Conservation (phyloP, 1,140 invertebrate genomes). For the Heliconius eleuchia region DNA sequence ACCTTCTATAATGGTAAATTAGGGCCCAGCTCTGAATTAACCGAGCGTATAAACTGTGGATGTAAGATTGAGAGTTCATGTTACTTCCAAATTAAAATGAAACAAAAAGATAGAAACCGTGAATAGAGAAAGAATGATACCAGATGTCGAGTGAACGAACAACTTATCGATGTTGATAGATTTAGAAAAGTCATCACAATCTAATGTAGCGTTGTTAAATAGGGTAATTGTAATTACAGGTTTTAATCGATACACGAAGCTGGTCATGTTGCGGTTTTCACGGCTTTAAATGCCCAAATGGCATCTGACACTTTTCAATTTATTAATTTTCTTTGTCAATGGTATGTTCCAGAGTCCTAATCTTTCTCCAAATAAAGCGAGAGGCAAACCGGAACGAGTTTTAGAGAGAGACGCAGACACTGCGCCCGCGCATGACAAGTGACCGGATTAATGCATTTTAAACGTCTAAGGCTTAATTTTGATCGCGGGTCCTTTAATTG, state of each 20-base stretch:
- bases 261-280: slow-evolving; percentile 12
- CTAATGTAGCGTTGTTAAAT: slow-evolving; percentile 31
- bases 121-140: slow-evolving; percentile 60
- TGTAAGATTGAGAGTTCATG: slow-evolving; percentile 77
- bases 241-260: not conserved
- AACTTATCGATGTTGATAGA: slow-evolving; percentile 47
- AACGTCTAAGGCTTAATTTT: slow-evolving; percentile 79
- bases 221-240: slow-evolving; percentile 27
- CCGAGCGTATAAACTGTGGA: slow-evolving; percentile 78
- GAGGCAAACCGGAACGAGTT: slow-evolving; percentile 66
- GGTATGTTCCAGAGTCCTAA: slow-evolving; percentile 57
- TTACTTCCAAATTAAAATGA: slow-evolving; percentile 72
- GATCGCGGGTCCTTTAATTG: slow-evolving; percentile 75
- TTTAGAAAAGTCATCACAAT: slow-evolving; percentile 28
- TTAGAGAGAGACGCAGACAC: slow-evolving; percentile 61
- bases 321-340: slow-evolving; percentile 61
- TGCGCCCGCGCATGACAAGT: slow-evolving; percentile 73
- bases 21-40: slow-evolving; percentile 68
- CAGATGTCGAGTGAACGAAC: slow-evolving; percentile 56
- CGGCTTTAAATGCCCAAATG: slow-evolving; percentile 18
- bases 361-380: slow-evolving; percentile 62
- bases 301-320: slow-evolving; percentile 38
- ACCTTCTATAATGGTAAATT: slow-evolving; percentile 77
- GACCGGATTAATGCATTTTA: slow-evolving; percentile 80
- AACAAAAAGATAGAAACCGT: slow-evolving; percentile 55